Base-by-base conservation (phyloP, 2,113 vertebrate genomes). In the Leptobrachium ailaonicum region DNA sequence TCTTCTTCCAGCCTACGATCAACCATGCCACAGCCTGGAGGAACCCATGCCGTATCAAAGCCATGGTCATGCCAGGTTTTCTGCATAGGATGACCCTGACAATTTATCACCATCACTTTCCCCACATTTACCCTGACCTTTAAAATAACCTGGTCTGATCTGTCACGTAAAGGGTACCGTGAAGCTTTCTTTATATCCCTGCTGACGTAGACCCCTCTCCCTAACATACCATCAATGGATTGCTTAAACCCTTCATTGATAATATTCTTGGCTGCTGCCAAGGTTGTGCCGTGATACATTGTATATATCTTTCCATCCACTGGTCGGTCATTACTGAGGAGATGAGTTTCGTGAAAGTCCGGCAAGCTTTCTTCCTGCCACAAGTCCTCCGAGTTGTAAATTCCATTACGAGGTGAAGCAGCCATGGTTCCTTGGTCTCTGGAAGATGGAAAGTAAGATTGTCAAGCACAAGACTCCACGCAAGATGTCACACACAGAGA, bases 31-130 rank as follows among this genome's bases (percentile, higher is more conserved):
- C 63, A 68, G 2, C 2, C 4, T 11, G 63, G n/a, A 41, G 79
- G 79, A 40, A 82, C 79, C 79, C 79, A 82, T 9, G 79, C 79
- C 3, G 60, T 56, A 62, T 76, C 73, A 62, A 76, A 82, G 12
- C 79, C 79, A 12, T 82, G 3, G n/a, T 82, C 50, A 43, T 82
- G 79, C 79, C 79, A 82, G 53, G 80, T 82, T 11, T 50, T 69
- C 14, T 70, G 73, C 47, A 82, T 12, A 14, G 64, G 80, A 4
- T 77, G 66, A 0, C 12, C 3, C 53, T 82, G 73, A 41, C 12
- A 6, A 14, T 70, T 10, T 50, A 77, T 77, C 54, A 44, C 70
- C 50, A 60, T 82, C 1, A 82, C 80, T n/a, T 9, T 69, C 2
- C 80, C 80, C 2, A 82, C 80, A 50, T 62, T 82, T 4, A 77